Conservation (phyloP, 2,113 vertebrate species). For the Pseudorectes ferrugineus region DNA sequence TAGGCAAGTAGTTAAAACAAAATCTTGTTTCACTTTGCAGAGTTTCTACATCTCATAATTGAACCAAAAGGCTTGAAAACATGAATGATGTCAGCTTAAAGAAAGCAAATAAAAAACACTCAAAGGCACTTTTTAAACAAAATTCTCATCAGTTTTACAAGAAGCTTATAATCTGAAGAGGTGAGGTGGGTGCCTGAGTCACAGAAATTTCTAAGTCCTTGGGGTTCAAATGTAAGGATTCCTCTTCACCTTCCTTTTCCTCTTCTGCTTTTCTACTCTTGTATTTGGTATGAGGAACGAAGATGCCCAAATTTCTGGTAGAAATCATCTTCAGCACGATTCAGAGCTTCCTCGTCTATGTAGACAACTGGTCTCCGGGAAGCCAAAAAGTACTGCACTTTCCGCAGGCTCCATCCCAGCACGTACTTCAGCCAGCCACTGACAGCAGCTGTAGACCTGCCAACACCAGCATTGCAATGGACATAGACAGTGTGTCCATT, state of each 20-base stretch:
- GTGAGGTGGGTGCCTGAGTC: neutral
- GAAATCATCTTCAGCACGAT: constrained; percentile 84
- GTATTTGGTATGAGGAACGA: constrained; percentile 57
- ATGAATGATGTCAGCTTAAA: neutral
- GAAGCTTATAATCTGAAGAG: neutral
- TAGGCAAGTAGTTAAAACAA: neutral
- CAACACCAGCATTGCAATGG: constrained; percentile 95
- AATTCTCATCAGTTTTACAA: neutral
- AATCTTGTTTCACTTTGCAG: neutral
- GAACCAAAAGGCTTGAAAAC: neutral
- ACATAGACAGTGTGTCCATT: constrained; percentile 92
- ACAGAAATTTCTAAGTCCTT: neutral
- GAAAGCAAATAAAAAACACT: neutral
- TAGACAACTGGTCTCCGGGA: constrained; percentile 86
- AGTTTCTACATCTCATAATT: neutral
- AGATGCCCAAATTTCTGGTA: constrained; percentile 85
- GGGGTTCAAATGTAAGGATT: neutral
- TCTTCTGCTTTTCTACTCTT: neutral
- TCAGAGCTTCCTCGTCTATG: constrained; percentile 91
- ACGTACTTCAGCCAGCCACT: constrained; percentile 91
- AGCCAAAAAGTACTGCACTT: constrained; percentile 88
- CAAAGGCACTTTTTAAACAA: neutral
- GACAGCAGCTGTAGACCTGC: constrained; percentile 87
- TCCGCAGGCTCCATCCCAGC: constrained; percentile 86
- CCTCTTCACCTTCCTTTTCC: neutral